Percentiles rank a stretch among this genome's conserved stretches.
phyloP scores from a whole-genome alignment of 2,113 vertebrate genomes.

The Sinocyclocheilus maitianheensis region DNA sequence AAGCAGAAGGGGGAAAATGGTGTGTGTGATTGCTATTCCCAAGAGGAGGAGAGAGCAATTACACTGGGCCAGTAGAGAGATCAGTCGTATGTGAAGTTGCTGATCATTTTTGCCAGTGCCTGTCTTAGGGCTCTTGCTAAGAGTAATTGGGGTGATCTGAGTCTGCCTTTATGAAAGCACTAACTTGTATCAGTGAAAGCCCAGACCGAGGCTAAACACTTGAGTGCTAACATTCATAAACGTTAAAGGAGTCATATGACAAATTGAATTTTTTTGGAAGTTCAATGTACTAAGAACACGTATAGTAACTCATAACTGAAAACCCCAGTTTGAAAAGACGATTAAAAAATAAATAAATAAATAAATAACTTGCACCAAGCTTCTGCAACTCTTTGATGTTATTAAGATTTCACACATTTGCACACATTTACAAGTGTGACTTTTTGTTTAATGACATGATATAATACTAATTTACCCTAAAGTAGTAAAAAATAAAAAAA shows the following conservation, averaged over 20 bases:
- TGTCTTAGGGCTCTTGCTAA: background rate
- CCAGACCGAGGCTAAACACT: conserved; percentile 8
- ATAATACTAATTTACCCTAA: no score
- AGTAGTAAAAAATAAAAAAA: no score
- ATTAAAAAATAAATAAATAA: no score
- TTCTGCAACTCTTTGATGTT: no score
- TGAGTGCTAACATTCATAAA: background rate
- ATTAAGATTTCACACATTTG: no score
- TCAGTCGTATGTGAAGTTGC: conserved; percentile 42
- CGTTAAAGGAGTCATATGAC: background rate
- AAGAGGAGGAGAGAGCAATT: conserved; percentile 36
- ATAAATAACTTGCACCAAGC: no score
- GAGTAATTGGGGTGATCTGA: conserved; percentile 17
- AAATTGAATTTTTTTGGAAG: background rate
- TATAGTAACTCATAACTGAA: no score
- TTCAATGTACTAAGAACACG: no score
- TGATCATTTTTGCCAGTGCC: conserved; percentile 26
- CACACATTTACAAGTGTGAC: no score
- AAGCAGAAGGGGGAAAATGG: conserved; percentile 1
- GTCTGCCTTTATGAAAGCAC: background rate
- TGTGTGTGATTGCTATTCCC: conserved; percentile 24
- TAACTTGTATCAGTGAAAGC: background rate
- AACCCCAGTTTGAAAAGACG: no score
- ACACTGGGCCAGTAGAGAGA: conserved; percentile 18
- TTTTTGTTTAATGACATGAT: no score